These are phyloP conservation scores for Protodeltote pygarga DNA, from an alignment of 2,888 invertebrate species.

Conservation along the genomic window DNA sequence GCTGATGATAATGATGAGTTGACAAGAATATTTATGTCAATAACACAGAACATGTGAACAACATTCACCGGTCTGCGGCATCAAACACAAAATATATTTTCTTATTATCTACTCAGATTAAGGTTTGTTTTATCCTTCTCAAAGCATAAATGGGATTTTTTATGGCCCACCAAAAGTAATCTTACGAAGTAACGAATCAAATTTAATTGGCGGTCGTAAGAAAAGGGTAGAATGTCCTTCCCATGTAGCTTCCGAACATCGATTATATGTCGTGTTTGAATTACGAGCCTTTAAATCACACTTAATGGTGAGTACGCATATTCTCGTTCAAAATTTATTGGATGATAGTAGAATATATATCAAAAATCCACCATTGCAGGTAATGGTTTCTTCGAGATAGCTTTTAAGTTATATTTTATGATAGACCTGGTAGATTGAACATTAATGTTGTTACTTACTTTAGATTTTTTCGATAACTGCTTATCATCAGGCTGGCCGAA, in stretches of 20 bases:
- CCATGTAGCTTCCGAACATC: conserved; percentile 66
- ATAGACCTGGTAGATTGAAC: conserved; percentile 35
- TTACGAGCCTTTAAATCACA: conserved; percentile 78
- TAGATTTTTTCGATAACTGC: too few relatives aligned
- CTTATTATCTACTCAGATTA: too few relatives aligned
- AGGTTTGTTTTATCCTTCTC: too few relatives aligned
- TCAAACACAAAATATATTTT: too few relatives aligned
- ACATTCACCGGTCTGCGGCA: too few relatives aligned
- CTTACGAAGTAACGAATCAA: conserved; percentile 35
- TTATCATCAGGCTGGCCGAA: too few relatives aligned
- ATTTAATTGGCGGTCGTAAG: conserved; percentile 44
- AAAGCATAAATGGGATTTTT: too few relatives aligned
- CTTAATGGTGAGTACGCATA: conserved; percentile 82
- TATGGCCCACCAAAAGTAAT: conserved; percentile 19
- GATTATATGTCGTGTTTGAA: conserved; percentile 74
- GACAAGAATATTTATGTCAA: too few relatives aligned
- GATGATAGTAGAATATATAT: conserved; percentile 71
- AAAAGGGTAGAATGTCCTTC: conserved; percentile 58
- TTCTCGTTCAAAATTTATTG: conserved; percentile 76
- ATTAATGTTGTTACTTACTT: too few relatives aligned
- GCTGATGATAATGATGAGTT: too few relatives aligned
- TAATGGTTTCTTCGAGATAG: conserved; percentile 58
- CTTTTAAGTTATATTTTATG: conserved; percentile 50
- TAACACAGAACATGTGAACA: too few relatives aligned
- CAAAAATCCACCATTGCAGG: conserved; percentile 64